Conservation (phyloP, 2,888 invertebrate genomes). For the Torymus texanus region DNA sequence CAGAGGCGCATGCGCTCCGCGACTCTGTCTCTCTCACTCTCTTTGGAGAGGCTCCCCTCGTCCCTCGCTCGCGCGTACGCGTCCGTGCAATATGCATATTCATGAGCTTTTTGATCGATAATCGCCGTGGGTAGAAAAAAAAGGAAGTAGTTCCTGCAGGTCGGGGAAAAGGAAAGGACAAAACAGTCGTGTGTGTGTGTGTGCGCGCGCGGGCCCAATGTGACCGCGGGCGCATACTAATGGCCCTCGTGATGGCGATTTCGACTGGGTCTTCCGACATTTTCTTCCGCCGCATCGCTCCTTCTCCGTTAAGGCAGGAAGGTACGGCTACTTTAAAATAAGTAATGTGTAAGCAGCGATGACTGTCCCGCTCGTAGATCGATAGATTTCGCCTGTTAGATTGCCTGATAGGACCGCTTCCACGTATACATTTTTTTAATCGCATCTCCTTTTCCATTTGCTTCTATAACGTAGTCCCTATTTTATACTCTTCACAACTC, state of each 20-base stretch:
- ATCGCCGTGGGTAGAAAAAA: slow-evolving; percentile 67
- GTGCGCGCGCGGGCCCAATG: slow-evolving; percentile 62
- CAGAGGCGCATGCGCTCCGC: slow-evolving; percentile 7
- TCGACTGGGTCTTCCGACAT: slow-evolving; percentile 61
- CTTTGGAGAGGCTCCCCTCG: background rate
- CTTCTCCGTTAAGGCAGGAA: no score
- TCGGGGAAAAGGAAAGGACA: slow-evolving; percentile 66
- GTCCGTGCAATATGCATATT: slow-evolving; percentile 67
- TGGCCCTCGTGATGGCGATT: slow-evolving; percentile 59
- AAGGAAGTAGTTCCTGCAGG: slow-evolving; percentile 71
- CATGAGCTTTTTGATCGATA: slow-evolving; percentile 71
- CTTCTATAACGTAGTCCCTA: no score
- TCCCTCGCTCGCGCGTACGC: background rate
- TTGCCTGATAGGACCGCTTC: background rate
- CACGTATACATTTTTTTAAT: no score
- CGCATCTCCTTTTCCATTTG: no score
- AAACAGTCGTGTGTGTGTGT: slow-evolving; percentile 59
- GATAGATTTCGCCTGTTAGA: slow-evolving; percentile 4
- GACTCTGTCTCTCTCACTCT: background rate
- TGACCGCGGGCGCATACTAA: slow-evolving; percentile 71
- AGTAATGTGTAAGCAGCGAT: background rate
- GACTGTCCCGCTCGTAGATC: background rate
- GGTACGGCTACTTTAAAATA: background rate
- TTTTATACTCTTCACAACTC: no score
- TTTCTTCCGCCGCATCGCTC: slow-evolving; percentile 55